Conservation (phyloP, 2,888 invertebrate genomes). For the Odontothrips loti region DNA sequence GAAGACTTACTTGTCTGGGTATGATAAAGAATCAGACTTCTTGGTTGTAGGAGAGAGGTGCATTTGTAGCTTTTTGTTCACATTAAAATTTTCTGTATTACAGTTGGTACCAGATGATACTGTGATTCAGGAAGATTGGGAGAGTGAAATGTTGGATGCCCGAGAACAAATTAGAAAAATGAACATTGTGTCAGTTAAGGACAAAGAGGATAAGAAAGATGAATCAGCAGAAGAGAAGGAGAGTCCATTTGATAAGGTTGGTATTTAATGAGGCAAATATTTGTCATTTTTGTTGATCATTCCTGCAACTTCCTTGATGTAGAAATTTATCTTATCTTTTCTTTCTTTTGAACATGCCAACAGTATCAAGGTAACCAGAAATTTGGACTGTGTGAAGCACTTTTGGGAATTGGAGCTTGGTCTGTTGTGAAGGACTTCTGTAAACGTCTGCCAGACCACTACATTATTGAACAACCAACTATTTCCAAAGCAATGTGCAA, state of each 20-base stretch:
- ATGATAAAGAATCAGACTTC: conserved; percentile 44
- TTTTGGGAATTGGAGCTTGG: conserved; percentile 88
- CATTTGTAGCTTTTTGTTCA: conserved; percentile 23
- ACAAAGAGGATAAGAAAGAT: conserved; percentile 62
- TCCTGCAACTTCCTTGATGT: background rate
- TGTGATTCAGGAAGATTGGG: conserved; percentile 72
- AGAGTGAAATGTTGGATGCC: conserved; percentile 75
- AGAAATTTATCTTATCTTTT: conserved; percentile 39
- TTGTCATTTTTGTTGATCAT: background rate
- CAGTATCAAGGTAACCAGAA: conserved; percentile 77
- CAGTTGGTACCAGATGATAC: conserved; percentile 82
- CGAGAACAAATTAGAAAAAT: conserved; percentile 84
- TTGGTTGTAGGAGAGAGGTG: conserved; percentile 23
- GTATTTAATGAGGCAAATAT: conserved; percentile 24
- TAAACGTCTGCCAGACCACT: conserved; percentile 75
- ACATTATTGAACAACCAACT: conserved; percentile 70
- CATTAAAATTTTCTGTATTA: conserved; percentile 48
- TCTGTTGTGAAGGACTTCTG: conserved; percentile 74
- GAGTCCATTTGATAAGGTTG: conserved; percentile 56
- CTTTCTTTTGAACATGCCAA: conserved; percentile 37
- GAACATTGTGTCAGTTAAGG: conserved; percentile 74
- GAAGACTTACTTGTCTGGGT: conserved; percentile 91
- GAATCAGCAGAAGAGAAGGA: conserved; percentile 65
- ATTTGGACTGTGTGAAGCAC: conserved; percentile 83
- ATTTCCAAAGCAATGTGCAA: conserved; percentile 73